These are phyloP conservation scores for Petroica traversi DNA, from an alignment of 2,113 vertebrate species.

Conservation along the genomic window DNA sequence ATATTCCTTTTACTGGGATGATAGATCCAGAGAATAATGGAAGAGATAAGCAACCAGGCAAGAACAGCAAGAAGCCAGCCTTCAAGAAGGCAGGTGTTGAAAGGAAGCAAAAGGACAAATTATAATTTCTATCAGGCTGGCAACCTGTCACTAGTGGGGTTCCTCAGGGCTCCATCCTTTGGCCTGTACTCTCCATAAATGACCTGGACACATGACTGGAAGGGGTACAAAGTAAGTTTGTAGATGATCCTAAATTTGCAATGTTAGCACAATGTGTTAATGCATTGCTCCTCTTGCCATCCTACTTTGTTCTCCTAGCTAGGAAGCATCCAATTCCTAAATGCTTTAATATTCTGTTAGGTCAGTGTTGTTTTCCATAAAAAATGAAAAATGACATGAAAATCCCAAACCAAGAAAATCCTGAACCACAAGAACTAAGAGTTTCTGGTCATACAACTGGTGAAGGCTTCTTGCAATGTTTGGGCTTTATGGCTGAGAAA, in stretches of 20 bases:
- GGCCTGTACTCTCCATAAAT: not conserved
- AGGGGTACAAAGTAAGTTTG: not conserved
- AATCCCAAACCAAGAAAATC: not conserved
- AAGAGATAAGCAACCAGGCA: not conserved
- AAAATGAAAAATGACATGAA: not conserved
- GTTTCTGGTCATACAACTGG: not conserved
- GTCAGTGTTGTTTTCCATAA: not conserved
- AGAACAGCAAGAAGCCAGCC: not conserved
- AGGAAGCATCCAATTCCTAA: not conserved
- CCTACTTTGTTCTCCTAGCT: not conserved
- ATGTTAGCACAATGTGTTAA: not conserved
- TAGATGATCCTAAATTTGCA: not conserved
- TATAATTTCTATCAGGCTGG: not conserved
- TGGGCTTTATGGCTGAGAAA: not conserved
- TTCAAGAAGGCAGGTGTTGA: not conserved
- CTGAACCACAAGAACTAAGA: not conserved
- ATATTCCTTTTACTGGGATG: not conserved
- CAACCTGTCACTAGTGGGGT: not conserved
- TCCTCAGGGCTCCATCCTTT: not conserved
- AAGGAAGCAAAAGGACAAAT: not conserved
- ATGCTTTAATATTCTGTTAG: not conserved
- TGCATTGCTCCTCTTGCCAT: not conserved
- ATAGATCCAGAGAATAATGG: not conserved
- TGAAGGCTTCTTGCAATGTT: not conserved
- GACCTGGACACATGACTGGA: not conserved